phyloP scores from a whole-genome alignment of 2,888 invertebrate genomes.

The Laspeyria flexula region DNA sequence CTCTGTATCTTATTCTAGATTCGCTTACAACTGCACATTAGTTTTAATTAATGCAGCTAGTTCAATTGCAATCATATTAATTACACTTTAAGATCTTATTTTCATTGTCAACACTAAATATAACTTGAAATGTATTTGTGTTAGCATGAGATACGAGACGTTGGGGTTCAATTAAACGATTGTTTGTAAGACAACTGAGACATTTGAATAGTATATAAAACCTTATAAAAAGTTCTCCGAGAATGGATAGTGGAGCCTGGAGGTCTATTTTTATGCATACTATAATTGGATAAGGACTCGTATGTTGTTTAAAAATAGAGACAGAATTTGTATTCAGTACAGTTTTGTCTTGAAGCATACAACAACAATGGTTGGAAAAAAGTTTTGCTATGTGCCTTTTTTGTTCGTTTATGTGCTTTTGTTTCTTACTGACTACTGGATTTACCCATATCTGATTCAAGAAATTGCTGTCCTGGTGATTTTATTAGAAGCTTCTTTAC shows the following conservation, averaged over 20 bases:
- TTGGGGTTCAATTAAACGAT: constrained; percentile 56
- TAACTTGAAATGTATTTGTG: constrained; percentile 49
- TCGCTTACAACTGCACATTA: constrained; percentile 54
- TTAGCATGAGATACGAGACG: constrained; percentile 55
- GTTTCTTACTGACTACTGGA: constrained; percentile 5
- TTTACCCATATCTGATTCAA: constrained; percentile 4
- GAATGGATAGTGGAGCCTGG: constrained; percentile 58
- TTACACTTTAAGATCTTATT: constrained; percentile 55
- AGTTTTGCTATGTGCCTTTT: constrained; percentile 5
- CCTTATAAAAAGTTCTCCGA: constrained; percentile 54
- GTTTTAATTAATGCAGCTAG: constrained; percentile 58
- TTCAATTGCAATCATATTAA: constrained; percentile 67
- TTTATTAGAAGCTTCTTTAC: not conserved
- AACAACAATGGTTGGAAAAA: constrained; percentile 40
- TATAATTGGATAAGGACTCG: constrained; percentile 54
- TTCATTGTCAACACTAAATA: constrained; percentile 52
- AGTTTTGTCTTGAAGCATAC: constrained; percentile 40
- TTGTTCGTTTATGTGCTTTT: constrained; percentile 6
- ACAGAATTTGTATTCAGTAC: constrained; percentile 48
- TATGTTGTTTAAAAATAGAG: constrained; percentile 47
- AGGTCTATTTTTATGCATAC: constrained; percentile 64
- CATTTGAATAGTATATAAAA: constrained; percentile 65
- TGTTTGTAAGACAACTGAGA: constrained; percentile 57
- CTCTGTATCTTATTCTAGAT: constrained; percentile 43
- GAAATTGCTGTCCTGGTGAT: not conserved